Percentiles rank a stretch among this genome's conserved stretches.
These are phyloP conservation scores for Hecatera dysodea DNA, from an alignment of 2,888 invertebrate species.

Conservation along the genomic window DNA sequence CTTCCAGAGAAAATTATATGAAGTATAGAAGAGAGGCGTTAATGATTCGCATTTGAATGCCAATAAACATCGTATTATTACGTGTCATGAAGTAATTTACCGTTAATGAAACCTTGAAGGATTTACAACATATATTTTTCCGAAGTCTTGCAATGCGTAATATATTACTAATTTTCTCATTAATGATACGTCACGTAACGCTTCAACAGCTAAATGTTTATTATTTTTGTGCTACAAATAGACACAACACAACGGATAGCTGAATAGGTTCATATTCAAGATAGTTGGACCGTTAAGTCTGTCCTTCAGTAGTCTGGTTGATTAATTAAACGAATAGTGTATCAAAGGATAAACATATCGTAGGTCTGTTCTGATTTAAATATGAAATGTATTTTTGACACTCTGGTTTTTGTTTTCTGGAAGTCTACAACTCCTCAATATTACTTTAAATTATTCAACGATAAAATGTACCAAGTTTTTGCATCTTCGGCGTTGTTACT, in stretches of 20 bases:
- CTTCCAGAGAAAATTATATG: conserved; percentile 49
- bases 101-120: conserved; percentile 36
- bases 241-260: conserved; percentile 17
- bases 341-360: not conserved
- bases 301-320: conserved; percentile 49
- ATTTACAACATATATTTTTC: conserved; percentile 27
- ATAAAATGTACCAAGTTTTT: not conserved
- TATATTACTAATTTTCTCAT: conserved; percentile 33
- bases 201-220: conserved; percentile 39
- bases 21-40: conserved; percentile 24
- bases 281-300: conserved; percentile 33
- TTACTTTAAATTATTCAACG: not conserved
- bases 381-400: not conserved
- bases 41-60: conserved; percentile 20
- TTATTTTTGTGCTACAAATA: conserved; percentile 48
- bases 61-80: conserved; percentile 28
- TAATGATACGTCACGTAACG: conserved; percentile 44
- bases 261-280: conserved; percentile 40
- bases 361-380: not conserved
- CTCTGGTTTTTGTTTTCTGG: not conserved
- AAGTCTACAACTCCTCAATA: not conserved
- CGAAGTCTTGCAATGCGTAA: conserved; percentile 29
- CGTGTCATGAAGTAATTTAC: conserved; percentile 37
- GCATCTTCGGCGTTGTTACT: not conserved
- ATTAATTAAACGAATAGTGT: conserved; percentile 21